Evolutionary conservation across 2,797 vertebrate species (phyloP).

Genomic region (Caiman crocodilus): DNA sequence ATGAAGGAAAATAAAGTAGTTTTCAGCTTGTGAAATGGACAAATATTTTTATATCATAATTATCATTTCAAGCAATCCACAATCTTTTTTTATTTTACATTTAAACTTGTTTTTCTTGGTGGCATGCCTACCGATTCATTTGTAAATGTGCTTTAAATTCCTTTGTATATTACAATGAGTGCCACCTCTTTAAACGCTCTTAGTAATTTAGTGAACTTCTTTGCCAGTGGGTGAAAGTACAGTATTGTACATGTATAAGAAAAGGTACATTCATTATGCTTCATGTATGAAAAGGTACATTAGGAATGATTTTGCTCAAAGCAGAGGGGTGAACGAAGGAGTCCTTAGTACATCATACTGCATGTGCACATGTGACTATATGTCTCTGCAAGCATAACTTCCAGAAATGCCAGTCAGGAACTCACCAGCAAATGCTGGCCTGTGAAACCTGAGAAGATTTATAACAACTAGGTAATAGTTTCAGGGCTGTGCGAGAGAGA

Average conservation of each 20-base stretch:
- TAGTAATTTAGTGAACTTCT: slow-evolving; percentile 75
- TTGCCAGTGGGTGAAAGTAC: slow-evolving; percentile 72
- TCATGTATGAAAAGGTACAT: slow-evolving; percentile 66
- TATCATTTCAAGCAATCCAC: slow-evolving; percentile 44
- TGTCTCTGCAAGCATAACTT: slow-evolving; percentile 59
- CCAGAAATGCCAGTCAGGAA: slow-evolving; percentile 67
- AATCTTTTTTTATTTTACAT: slow-evolving; percentile 39
- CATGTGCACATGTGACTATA: slow-evolving; percentile 63
- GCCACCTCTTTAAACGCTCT: slow-evolving; percentile 73
- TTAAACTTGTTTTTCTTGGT: slow-evolving; percentile 66
- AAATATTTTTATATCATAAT: slow-evolving; percentile 65
- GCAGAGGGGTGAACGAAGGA: slow-evolving; percentile 66
- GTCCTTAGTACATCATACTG: slow-evolving; percentile 51
- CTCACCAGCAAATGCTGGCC: slow-evolving; percentile 77
- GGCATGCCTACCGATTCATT: slow-evolving; percentile 68
- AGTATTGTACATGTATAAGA: slow-evolving; percentile 56
- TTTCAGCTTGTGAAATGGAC: slow-evolving; percentile 61
- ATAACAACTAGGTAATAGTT: slow-evolving; percentile 86
- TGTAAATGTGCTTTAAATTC: slow-evolving; percentile 79
- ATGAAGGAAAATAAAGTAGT: slow-evolving; percentile 60
- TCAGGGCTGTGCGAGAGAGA: slow-evolving; percentile 76
- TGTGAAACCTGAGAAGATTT: slow-evolving; percentile 88
- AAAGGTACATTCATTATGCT: slow-evolving; percentile 68
- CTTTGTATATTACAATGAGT: slow-evolving; percentile 76
- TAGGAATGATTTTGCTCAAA: slow-evolving; percentile 71